These are phyloP conservation scores for Masnerella sp. DNA, from an alignment of 2,888 invertebrate genomes.

Conservation along the genomic window DNA sequence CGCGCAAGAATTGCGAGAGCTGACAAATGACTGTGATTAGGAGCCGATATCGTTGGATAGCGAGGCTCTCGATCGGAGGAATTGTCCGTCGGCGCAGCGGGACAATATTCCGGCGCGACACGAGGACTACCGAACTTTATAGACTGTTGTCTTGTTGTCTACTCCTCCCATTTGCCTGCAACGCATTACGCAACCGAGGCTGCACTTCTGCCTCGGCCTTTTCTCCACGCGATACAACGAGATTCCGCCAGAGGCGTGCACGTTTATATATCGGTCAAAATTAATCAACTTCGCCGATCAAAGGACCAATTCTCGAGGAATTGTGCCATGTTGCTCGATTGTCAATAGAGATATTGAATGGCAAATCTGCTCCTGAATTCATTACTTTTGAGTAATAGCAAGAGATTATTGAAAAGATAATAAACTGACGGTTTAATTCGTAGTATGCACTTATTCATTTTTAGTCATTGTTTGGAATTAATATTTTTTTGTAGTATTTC, in stretches of 20 bases:
- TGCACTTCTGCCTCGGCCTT: slow-evolving; percentile 8
- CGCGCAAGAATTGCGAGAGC: not conserved
- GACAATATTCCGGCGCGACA: slow-evolving; percentile 25
- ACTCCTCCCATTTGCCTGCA: slow-evolving; percentile 30
- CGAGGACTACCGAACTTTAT: slow-evolving; percentile 28
- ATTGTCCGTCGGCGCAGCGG: not conserved
- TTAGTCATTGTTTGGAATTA: too few species aligned
- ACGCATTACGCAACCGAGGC: slow-evolving; percentile 1
- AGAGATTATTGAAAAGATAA: too few species aligned
- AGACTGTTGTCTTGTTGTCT: slow-evolving; percentile 23
- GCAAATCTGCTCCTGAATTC: too few species aligned
- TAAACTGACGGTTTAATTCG: too few species aligned
- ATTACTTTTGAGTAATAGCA: too few species aligned
- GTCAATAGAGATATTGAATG: too few species aligned
- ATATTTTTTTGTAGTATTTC: too few species aligned
- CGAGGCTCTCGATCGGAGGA: slow-evolving; percentile 5
- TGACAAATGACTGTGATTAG: slow-evolving; percentile 37
- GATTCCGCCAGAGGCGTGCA: slow-evolving; percentile 21
- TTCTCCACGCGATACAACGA: not conserved
- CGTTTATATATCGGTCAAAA: slow-evolving; percentile 25
- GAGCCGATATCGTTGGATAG: slow-evolving; percentile 13
- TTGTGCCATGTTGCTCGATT: too few species aligned
- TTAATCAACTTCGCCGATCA: slow-evolving; percentile 41
- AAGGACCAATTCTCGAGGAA: too few species aligned
- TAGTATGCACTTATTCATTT: too few species aligned